phyloP scores from a whole-genome alignment of 2,113 vertebrate genomes.

The Oreotrochilus melanogaster region DNA sequence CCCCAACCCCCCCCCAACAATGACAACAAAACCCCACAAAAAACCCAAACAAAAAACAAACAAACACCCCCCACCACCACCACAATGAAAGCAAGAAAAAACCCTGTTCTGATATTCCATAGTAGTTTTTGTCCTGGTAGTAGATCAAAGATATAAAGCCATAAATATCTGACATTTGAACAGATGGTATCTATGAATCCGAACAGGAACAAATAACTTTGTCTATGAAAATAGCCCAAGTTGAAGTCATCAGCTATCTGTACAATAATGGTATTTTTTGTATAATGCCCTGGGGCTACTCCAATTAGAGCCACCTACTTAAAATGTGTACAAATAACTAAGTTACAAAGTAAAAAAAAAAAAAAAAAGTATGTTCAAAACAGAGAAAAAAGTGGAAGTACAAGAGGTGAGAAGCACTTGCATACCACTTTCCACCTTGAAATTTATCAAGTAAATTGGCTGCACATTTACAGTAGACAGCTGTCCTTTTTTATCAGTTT shows the following conservation, averaged over 20 bases:
- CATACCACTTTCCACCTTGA: neutral
- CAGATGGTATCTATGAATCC: neutral
- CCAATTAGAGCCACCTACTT: neutral
- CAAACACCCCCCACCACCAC: too few species aligned
- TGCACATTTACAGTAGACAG: neutral
- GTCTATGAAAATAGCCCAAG: neutral
- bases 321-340: neutral
- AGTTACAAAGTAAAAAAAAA: neutral
- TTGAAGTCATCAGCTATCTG: neutral
- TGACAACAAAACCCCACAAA: rapidly evolving
- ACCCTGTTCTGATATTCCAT: neutral
- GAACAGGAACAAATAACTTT: neutral
- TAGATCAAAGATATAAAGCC: neutral
- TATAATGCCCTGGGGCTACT: neutral
- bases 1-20: too few species aligned
- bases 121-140: neutral
- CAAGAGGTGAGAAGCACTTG: neutral
- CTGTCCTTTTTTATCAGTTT: neutral
- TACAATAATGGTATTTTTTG: neutral
- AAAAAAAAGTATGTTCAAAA: neutral
- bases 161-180: neutral
- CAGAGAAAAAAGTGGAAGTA: neutral
- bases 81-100: neutral
- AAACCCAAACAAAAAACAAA: neutral
- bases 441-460: neutral